A percentile compares a stretch with the other conserved stretches of the same genome.
phyloP scores from a whole-genome alignment of 2,113 vertebrate genomes.

The Corvus hawaiiensis region DNA sequence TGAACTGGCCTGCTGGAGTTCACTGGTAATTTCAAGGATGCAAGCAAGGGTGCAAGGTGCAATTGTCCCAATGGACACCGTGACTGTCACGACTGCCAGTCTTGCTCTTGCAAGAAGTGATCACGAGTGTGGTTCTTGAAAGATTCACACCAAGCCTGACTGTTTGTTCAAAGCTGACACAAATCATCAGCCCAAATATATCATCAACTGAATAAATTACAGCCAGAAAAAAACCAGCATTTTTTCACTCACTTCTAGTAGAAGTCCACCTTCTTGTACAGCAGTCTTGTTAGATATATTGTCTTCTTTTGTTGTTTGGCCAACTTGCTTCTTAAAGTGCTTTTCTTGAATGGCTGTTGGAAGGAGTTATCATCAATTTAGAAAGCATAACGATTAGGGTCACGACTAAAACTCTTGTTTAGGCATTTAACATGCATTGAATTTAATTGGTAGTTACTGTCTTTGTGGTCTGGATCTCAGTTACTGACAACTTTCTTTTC shows the following conservation, averaged over 20 bases:
- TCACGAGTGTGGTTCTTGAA: background rate
- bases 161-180: background rate
- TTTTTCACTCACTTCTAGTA: constrained; percentile 86
- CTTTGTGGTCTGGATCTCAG: background rate
- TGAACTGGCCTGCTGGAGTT: background rate
- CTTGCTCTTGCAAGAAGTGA: background rate
- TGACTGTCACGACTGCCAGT: accelerated
- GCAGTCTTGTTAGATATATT: constrained; percentile 18
- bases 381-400: background rate
- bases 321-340: constrained; percentile 70
- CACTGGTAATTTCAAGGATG: background rate
- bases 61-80: background rate
- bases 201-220: background rate
- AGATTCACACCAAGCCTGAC: background rate
- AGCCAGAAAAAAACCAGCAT: background rate
- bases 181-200: background rate
- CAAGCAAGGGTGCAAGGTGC: background rate
- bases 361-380: constrained; percentile 26
- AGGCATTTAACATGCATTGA: background rate
- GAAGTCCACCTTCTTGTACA: constrained; percentile 83
- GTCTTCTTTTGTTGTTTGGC: constrained; percentile 73
- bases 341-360: constrained; percentile 83
- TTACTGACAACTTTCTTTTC: constrained; percentile 20
- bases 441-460: background rate
- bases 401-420: background rate